Base-by-base conservation (phyloP, 2,888 invertebrate species). In the Mythimna vitellina region DNA sequence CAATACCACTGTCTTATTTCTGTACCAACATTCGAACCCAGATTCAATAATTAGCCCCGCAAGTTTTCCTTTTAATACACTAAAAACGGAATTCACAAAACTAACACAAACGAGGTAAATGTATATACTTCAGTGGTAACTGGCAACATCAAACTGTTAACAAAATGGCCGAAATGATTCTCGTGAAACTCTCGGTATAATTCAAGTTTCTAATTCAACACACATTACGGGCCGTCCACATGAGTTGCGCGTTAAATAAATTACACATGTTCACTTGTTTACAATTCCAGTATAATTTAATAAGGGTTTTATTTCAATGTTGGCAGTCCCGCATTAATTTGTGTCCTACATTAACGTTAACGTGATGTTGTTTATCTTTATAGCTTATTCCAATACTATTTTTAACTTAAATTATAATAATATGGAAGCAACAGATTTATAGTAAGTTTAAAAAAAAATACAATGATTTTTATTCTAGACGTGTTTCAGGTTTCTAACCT, bases 241-340 rank as follows among this genome's bases (percentile, higher is more conserved):
- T 73, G 73, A 83, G 77, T 86, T 84, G 77, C 68, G 75, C 78
- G 78, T 86, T 80, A 86, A 82, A 85, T 84, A 82, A 84, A 86
- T 85, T 80, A 82, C 78, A 77, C 69, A 73, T 82, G 84, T 78
- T 73, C 70, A 73, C 58, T 73, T 84, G 86, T 84, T 86, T 80
- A 86, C 84, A 78, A 78, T 76, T 81, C 72, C 68, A 71, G 86
- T 84, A 80, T 86, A 86, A 85, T 85, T 86, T 82, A 85, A 85
- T 86, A 75, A 82, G 74, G 82, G 80, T 86, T 86, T 87, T 88
- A 85, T 83, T 86, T 81, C 78, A 83, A 86, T 87, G 85, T 82
- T 80, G 76, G 80, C 77, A 72, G 58, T 22, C 62, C 49, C 65
- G 58, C 82, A 80, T 80, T 80, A 73, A 80, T 73, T 69, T 82